Evolutionary conservation across 2,113 vertebrate species (phyloP).

Genomic region (Pomatorhinus ruficollis): DNA sequence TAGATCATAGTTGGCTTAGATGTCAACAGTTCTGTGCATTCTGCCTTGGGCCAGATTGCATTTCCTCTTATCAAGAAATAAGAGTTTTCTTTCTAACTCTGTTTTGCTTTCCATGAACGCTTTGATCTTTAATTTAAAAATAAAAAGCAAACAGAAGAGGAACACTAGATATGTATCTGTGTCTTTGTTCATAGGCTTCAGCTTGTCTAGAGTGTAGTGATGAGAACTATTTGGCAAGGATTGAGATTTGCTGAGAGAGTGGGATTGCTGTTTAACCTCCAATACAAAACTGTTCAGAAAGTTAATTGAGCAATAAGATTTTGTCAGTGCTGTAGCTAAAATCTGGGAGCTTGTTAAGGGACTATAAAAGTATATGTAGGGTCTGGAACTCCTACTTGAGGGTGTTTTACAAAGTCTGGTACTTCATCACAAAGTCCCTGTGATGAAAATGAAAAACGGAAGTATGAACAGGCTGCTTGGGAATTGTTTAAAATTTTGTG

Average conservation of each 20-base stretch:
- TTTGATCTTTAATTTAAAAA: conserved; percentile 61
- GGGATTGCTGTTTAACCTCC: not conserved
- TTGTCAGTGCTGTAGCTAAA: not conserved
- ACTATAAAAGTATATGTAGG: not conserved
- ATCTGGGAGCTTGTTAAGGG: not conserved
- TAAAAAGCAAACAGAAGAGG: not conserved
- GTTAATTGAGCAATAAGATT: not conserved
- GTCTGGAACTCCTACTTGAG: not conserved
- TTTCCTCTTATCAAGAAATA: conserved; percentile 56
- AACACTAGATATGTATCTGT: not conserved
- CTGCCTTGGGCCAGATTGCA: conserved; percentile 27
- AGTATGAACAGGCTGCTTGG: not conserved
- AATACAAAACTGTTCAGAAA: not conserved
- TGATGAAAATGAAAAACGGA: not conserved
- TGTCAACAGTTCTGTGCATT: conserved; percentile 7
- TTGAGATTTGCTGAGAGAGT: not conserved
- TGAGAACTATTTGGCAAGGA: not conserved
- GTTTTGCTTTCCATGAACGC: not conserved
- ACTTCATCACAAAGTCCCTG: not conserved
- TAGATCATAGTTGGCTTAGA: conserved; percentile 1
- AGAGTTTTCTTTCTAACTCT: conserved; percentile 31
- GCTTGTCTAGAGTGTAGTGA: not conserved
- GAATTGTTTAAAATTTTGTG: not conserved
- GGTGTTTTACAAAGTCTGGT: not conserved
- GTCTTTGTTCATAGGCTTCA: not conserved